These are phyloP conservation scores for Drosophila cognata DNA, from an alignment of 2,888 invertebrate genomes.

Conservation along the genomic window DNA sequence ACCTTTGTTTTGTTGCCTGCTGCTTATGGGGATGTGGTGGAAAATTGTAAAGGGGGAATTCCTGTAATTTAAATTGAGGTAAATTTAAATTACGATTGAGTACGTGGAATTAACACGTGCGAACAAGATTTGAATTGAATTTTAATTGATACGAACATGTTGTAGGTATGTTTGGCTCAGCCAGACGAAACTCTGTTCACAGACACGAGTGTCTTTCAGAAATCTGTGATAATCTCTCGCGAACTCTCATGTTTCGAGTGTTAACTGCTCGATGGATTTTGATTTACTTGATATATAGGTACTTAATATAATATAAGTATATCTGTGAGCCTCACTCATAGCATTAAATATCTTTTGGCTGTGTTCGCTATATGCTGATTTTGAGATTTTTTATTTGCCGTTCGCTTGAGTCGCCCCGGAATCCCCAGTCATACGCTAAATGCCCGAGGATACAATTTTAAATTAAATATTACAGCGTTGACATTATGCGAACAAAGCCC, in stretches of 20 bases:
- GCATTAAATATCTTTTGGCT: neutral
- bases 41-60: neutral
- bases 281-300: slow-evolving; percentile 19
- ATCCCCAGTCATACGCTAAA: slow-evolving; percentile 40
- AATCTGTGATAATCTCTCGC: slow-evolving; percentile 22
- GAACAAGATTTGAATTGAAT: slow-evolving; percentile 55
- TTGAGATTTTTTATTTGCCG: slow-evolving; percentile 40
- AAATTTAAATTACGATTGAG: slow-evolving; percentile 61
- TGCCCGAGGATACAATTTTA: slow-evolving; percentile 59
- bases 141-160: slow-evolving; percentile 56
- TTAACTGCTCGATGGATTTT: slow-evolving; percentile 20
- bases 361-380: slow-evolving; percentile 3
- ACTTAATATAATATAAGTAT: neutral
- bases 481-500: slow-evolving; percentile 42
- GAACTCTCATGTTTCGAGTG: neutral
- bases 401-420: slow-evolving; percentile 25
- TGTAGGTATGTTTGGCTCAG: neutral
- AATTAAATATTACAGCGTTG: slow-evolving; percentile 65
- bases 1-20: slow-evolving; percentile 14
- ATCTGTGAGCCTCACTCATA: neutral
- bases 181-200: neutral
- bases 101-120: slow-evolving; percentile 40
- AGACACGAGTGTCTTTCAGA: slow-evolving; percentile 13
- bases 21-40: neutral
- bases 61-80: slow-evolving; percentile 47